Evolutionary conservation across 1,140 invertebrate species (phyloP), one percentile per base, ranked within the genome.

Genomic region (Lysiphlebus fabarum): DNA sequence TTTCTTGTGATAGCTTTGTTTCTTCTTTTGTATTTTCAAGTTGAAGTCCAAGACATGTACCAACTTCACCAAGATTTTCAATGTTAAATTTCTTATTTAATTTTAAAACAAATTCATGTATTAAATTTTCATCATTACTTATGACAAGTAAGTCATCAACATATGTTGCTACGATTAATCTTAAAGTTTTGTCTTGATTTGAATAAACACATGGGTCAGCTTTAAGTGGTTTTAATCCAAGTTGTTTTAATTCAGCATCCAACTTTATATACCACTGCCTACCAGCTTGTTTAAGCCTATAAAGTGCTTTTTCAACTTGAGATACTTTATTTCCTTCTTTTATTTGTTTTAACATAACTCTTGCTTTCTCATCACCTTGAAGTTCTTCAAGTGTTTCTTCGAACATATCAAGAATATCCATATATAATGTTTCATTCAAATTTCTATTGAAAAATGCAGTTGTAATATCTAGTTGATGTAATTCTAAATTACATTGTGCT

Each of bases 311-410:
- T 11, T 51, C 37, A 4, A 51, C n/a, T 36, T 6, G 1, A 12
- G 34, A 51, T 6, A 51, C 36, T n/a, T 36, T n/a, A 38, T 51
- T 12, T 34, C 33, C 33, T 9, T 33, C 33, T 44, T 44, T 2
- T 11, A 36, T 26, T 9, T 17, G 17, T 9, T 56, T 45, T 3
- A 56, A 5, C 37, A 6, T 26, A 5, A 44, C 3, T 11, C 36
- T 12, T 33, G 10, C 12, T 8, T 44, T 34, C 6, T 9, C 3
- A 17, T 17, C 17, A 17, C 3, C 17, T 17, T 93, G 62, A 97
- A 72, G 40, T 87, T 82, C n/a, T 95, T 91, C 71, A 86, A 45
- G n/a, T 7, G 51, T 9, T 59, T 50, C 56, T n/a, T 41, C 37
- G 17, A 59, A 62, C n/a, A 49, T 47, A 64, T 69, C 53, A 12